Conservation (phyloP, 37 sponge, comb jelly and placozoan species). For the Ephydatia muelleri region DNA sequence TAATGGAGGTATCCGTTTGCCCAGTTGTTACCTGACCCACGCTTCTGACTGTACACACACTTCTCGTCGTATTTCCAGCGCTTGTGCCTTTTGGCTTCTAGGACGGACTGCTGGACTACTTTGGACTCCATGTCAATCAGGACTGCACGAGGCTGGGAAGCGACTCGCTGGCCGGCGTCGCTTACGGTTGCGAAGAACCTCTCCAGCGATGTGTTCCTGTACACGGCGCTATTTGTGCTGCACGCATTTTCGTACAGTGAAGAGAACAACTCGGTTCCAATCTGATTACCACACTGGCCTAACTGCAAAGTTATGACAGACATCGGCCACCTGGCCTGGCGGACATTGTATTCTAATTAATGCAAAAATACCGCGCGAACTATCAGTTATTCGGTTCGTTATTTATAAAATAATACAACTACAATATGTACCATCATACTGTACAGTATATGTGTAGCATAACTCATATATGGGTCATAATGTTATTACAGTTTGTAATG, state of each 20-base stretch:
- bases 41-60: constrained; percentile 53
- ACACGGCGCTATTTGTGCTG: constrained; percentile 1
- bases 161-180: background rate
- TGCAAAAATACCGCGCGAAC: background rate
- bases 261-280: constrained; percentile 71
- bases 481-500: background rate
- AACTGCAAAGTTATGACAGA: constrained; percentile 79
- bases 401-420: too few relatives aligned
- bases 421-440: too few relatives aligned
- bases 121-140: constrained; percentile 89
- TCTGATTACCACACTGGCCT: constrained; percentile 94
- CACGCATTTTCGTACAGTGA: constrained; percentile 53
- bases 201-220: constrained; percentile 34
- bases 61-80: constrained; percentile 51
- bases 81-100: constrained; percentile 22
- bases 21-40: constrained; percentile 95
- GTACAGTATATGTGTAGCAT: background rate
- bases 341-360: background rate
- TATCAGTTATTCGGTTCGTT: too few relatives aligned
- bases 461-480: background rate
- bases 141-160: constrained; percentile 58
- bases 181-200: constrained; percentile 55
- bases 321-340: constrained; percentile 28
- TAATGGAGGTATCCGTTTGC: constrained; percentile 75
- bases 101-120: constrained; percentile 66